Percentiles rank a stretch among this genome's conserved stretches.
Conservation (phyloP, 2,888 invertebrate genomes). For the Smittia sp. region DNA sequence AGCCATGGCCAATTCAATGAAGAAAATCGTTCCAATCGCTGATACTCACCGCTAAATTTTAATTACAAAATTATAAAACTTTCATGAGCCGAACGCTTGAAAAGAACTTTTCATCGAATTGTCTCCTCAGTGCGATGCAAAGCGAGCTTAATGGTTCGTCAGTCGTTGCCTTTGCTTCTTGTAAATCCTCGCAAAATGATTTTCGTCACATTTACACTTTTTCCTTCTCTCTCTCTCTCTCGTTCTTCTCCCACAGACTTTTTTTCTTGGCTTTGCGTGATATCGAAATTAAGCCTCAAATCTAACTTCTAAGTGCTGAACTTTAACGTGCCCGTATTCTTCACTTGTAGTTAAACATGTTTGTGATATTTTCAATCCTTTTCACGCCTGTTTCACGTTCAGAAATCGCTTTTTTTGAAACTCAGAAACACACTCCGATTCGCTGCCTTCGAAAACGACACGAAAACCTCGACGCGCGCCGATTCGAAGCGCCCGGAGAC, state of each 20-base stretch:
- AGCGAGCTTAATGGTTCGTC: background rate
- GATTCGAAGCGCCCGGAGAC: too few relatives aligned
- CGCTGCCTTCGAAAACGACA: too few relatives aligned
- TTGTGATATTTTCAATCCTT: background rate
- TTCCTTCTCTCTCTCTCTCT: slow-evolving; percentile 19
- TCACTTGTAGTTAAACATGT: background rate
- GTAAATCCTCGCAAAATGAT: background rate
- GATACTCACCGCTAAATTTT: slow-evolving; percentile 7
- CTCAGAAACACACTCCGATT: too few relatives aligned
- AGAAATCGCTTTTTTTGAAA: too few relatives aligned
- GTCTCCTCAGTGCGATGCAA: background rate
- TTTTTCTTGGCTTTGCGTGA: slow-evolving; percentile 16
- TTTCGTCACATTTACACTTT: slow-evolving; percentile 15
- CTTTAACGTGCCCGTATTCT: background rate
- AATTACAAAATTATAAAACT: slow-evolving; percentile 2
- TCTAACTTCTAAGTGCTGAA: background rate
- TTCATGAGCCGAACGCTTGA: background rate
- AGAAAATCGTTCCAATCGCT: background rate
- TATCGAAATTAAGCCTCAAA: background rate
- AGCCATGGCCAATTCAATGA: background rate
- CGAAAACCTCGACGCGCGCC: too few relatives aligned
- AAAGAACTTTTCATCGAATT: background rate
- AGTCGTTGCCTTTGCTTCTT: background rate
- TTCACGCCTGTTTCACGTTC: background rate
- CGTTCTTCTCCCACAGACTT: slow-evolving; percentile 28